phyloP scores from a whole-genome alignment of 2,113 vertebrate genomes.

The human (Homo sapiens) region GRCh38 chr2:220507001-220507500 shows the following conservation, averaged over 20 bases:
- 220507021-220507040: neutral
- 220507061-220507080: neutral
- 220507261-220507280: neutral
- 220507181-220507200: neutral
- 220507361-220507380: neutral
- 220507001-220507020: neutral
- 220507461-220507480: neutral
- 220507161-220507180: neutral
- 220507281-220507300: neutral
- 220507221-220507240: neutral
- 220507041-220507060: neutral
- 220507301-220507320: neutral
- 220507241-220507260: neutral
- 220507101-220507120: neutral
- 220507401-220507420: neutral
- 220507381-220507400: neutral
- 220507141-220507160: neutral
- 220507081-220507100: neutral
- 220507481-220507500: neutral
- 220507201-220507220: neutral
- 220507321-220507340: rapidly evolving
- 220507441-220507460: neutral
- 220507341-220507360: neutral
- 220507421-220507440: neutral
- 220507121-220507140: neutral